Evolutionary conservation across 2,113 vertebrate species (phyloP), one percentile per base, ranked within the genome.

Genomic region (Salvelinus sp.): DNA sequence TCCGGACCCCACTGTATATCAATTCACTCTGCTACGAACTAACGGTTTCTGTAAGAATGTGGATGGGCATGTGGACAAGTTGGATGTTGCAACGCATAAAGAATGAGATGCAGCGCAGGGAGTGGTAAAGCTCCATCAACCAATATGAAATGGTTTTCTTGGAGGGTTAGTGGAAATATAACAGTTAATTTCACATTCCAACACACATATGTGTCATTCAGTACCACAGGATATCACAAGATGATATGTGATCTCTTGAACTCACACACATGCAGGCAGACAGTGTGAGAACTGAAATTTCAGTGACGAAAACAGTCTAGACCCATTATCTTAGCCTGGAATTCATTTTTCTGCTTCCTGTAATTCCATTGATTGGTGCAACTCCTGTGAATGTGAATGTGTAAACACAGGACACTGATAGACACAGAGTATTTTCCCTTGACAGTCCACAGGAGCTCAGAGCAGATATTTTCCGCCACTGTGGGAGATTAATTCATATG

Each of bases 361-460:
- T 50, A 2, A 18, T 54, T 47, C 10, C 72, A 65, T 48, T 65
- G 44, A 74, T 74, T 74, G 27, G 62, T 47, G 14, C 27, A 25
- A 65, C 16, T 44, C 14, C 44, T 48, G 44, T 28, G 6, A 47
- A 57, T 47, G 16, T 50, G 44, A 44, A 27, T 22, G 1, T 30
- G 74, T 75, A 62, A 33, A 30, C 58, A 30, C 23, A 47, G 38
- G 78, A 74, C 20, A 48, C 25, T 69, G 79, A 63, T 72, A 10
- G 25, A 69, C 58, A 23, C 30, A 38, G 6, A 69, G 38, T 6
- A 23, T 47, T 47, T 66, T 28, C 47, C 28, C 16, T 54, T 75
- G 73, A 75, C 64, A 50, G 65, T 65, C 38, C 72, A 74, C 72
- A 74, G 72, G 27, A 30, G 38, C 22, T 28, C 72, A 57, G 66